Base-by-base conservation (phyloP, 1,140 invertebrate species). In the Pseudoatta argentina region DNA sequence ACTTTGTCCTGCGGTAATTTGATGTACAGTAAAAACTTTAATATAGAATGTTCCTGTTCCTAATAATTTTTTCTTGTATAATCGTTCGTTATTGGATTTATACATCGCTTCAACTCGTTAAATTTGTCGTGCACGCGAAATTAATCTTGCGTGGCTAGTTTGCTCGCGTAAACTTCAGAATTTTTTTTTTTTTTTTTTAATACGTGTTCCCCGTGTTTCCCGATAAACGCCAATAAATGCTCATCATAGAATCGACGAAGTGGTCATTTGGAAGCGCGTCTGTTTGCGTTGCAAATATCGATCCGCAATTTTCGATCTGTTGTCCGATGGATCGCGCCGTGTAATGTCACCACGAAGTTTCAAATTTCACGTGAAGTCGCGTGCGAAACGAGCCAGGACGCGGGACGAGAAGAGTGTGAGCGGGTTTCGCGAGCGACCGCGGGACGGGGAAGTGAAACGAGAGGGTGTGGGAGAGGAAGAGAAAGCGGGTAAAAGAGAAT, bases 281-380 rank as follows among this genome's bases (percentile, higher is more conserved):
- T 18, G n/a, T 66, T 66, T n/a, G 44, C 63, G 63, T 66, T 14
- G 14, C 44, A 34, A 69, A 48, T 21, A 61, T 73, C 79, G 69
- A 82, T 81, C 30, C n/a, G 34, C 61, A 44, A n/a, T 67, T 53
- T 79, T 57, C 64, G 78, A 82, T 59, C 78, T 10, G 34, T 18
- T 12, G 21, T 34, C 24, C 53, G 34, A 21, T 73, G 18, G 44
- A 64, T 83, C 69, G 55, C n/a, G 48, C 44, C 18, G 27, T 21
- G 55, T 48, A 82, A 51, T 73, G 69, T 75, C 69, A 75, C 39
- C 69, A 72, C 76, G 66, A 85, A 89, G 48, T 89, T 89, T 63
- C 59, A 51, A 79, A 88, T 89, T 77, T 88, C 77, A 57, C 78
- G 88, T 87, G 76, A 89, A 89, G 88, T 89, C 88, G 88, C 88